Base-by-base conservation (phyloP, 2,797 vertebrate genomes). In the Melanitta fusca region DNA sequence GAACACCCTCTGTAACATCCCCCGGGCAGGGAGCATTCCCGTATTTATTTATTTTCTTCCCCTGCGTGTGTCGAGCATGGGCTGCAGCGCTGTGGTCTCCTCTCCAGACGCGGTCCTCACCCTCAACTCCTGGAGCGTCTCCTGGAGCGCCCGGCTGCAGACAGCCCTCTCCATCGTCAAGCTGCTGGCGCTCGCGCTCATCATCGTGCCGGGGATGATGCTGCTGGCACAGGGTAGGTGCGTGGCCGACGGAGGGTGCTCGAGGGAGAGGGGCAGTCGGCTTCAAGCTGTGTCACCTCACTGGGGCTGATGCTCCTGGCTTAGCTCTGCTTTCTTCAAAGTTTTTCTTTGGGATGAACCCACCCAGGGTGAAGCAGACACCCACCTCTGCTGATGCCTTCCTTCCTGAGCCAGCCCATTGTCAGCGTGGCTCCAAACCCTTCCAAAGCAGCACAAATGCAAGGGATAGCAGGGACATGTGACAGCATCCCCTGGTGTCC, bases 191-290 rank as follows among this genome's bases (percentile, higher is more conserved):
- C 94, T 98, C 0, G 62, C 69, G 0, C 96, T 98, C 88, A 97
- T 98, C 95, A 97, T 98, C 0, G 93, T 95, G 61, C 97, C 97
- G 6, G 97, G 97, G 69, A 97, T 98, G 95, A 95, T 97, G 81
- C 91, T 97, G 71, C 89, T 98, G 91, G 91, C 94, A 11, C 93
- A 97, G 92, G 97, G 97, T 98, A 96, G 43, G 96, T 92, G 70
- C 1, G 2, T 32, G 69, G 11, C 72, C 39, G 58, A 22, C 49
- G 53, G 25, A 83, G 34, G 36, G 28, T 68, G 72, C 79, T 71
- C 0, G 0, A 8, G 25, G 51, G 25, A 51, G 24, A 49, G 0
- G 30, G 1, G 0, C 8, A 10, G 30, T 0, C 20, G 32, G 53
- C 65, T 30, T 32, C 32, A 32, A 71, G 39, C 45, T 54, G 70